Evolutionary conservation across 2,113 vertebrate species (phyloP).

Genomic region (Uria lomvia): DNA sequence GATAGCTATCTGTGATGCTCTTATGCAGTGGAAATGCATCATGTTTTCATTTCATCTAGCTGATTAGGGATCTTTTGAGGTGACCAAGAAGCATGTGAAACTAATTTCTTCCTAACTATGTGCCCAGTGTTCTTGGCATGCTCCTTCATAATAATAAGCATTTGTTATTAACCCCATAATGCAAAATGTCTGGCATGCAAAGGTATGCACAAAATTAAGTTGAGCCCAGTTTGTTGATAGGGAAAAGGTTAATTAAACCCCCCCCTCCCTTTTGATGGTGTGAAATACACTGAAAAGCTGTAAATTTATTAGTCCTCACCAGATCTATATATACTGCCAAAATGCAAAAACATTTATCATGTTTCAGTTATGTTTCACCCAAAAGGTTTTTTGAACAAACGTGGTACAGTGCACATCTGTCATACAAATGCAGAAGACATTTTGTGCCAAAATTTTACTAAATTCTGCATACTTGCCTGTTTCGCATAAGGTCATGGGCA

Average conservation of each 20-base stretch:
- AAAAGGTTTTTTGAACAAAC: not conserved
- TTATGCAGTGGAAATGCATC: constrained; percentile 41
- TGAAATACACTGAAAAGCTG: not conserved
- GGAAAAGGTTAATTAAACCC: not conserved
- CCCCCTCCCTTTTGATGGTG: not conserved
- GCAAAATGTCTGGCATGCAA: constrained; percentile 32
- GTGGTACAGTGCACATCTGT: not conserved
- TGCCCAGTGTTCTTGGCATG: constrained; percentile 52
- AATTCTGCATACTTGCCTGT: not conserved
- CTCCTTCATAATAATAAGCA: constrained; percentile 31
- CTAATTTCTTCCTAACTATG: constrained; percentile 59
- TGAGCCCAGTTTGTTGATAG: not conserved
- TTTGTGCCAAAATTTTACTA: not conserved
- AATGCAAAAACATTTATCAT: not conserved
- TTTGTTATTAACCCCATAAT: constrained; percentile 55
- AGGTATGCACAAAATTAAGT: not conserved
- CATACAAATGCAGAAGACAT: not conserved
- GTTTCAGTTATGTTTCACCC: not conserved
- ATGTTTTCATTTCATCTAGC: constrained; percentile 49
- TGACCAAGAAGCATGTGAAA: constrained; percentile 60
- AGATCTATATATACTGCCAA: not conserved
- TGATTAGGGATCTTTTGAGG: constrained; percentile 58
- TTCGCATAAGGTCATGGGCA: not conserved
- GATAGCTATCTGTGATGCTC: constrained; percentile 35
- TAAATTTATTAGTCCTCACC: not conserved